Evolutionary conservation across 2,113 vertebrate genomes (phyloP).

Genomic region (Triplophysa dalaica): DNA sequence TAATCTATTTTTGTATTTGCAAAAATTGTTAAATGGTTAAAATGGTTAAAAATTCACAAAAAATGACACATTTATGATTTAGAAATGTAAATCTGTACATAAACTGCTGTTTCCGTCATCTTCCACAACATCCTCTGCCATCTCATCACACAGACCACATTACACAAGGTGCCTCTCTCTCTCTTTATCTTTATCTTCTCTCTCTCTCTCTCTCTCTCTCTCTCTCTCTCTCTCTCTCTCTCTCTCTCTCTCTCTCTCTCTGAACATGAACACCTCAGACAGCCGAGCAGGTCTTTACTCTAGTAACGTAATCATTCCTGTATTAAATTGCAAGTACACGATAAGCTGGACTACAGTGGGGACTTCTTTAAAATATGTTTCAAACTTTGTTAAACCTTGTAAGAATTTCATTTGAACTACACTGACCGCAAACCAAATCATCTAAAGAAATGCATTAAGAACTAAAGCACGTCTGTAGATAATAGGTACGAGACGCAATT

Average conservation of each 20-base stretch:
- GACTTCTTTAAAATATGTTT: slow-evolving; percentile 4
- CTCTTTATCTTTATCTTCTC: too few species aligned
- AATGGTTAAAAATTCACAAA: too few species aligned
- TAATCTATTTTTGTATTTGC: too few species aligned
- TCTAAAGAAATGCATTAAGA: neutral
- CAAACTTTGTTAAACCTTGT: slow-evolving; percentile 30
- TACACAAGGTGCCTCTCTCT: too few species aligned
- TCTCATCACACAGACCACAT: too few species aligned
- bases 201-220: too few species aligned
- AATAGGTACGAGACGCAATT: neutral
- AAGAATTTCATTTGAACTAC: neutral
- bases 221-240: too few species aligned
- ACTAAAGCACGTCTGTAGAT: neutral
- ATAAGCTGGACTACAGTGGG: slow-evolving; percentile 3
- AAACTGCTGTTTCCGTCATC: neutral
- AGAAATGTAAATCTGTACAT: neutral
- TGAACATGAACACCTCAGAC: neutral
- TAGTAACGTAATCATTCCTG: slow-evolving; percentile 9
- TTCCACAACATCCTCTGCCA: too few species aligned
- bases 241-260: neutral
- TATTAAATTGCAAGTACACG: slow-evolving; percentile 6
- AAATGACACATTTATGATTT: neutral
- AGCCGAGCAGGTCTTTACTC: neutral
- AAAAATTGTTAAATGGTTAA: too few species aligned
- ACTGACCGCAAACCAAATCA: neutral